Evolutionary conservation across 92 coral and sea anemone species (phyloP).

Genomic region (Phenganax marumi): DNA sequence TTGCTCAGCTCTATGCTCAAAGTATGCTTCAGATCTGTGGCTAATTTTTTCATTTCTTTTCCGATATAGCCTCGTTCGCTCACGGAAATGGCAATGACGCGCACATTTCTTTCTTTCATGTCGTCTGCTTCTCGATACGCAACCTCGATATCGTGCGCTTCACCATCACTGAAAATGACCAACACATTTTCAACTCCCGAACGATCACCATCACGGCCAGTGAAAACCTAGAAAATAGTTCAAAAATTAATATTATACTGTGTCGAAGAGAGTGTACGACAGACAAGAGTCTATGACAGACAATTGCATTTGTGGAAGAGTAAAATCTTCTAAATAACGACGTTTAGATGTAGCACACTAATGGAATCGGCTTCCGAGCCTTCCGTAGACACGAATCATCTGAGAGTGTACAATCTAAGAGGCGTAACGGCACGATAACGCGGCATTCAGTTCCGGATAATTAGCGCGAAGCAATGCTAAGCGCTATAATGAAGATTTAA

Average conservation of each 20-base stretch:
- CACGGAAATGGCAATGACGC: conserved; percentile 8
- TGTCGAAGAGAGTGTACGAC: no score
- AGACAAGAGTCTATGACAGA: background rate
- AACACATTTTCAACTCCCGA: conserved; percentile 4
- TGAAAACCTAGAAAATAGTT: conserved; percentile 20
- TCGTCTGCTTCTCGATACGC: conserved; percentile 16
- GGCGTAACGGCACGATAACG: no score
- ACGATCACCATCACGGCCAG: conserved; percentile 35
- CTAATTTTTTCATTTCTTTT: conserved; percentile 2
- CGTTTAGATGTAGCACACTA: no score
- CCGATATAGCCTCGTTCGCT: background rate
- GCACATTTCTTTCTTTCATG: conserved; percentile 27
- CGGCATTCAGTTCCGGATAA: no score
- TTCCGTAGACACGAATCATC: no score
- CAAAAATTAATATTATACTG: background rate
- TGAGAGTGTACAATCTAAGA: no score
- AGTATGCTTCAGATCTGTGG: conserved; percentile 17
- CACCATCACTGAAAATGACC: conserved; percentile 25
- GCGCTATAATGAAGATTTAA: no score
- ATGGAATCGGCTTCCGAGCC: no score
- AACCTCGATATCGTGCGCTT: conserved; percentile 23
- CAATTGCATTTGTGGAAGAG: no score
- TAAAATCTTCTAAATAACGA: no score
- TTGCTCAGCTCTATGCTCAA: conserved; percentile 2
- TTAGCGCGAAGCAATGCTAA: no score